A percentile compares a stretch with the other conserved stretches of the same genome.
These are phyloP conservation scores for Myripristis jacobus DNA, from an alignment of 2,797 vertebrate genomes.

Conservation along the genomic window DNA sequence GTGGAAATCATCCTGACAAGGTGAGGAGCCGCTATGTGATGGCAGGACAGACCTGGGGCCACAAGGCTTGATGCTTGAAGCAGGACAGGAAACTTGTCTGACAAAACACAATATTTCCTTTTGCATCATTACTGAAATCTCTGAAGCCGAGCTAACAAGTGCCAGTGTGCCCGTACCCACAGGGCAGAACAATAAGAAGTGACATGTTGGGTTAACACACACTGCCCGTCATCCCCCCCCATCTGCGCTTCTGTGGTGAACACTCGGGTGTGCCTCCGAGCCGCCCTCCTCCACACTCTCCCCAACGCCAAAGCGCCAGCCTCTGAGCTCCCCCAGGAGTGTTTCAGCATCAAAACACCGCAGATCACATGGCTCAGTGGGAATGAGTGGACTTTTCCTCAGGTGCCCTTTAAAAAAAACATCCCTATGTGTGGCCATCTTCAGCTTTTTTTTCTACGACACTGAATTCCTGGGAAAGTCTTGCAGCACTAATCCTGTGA, in stretches of 20 bases:
- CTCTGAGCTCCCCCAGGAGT: constrained; percentile 24
- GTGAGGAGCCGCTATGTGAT: constrained; percentile 48
- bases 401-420: constrained; percentile 23
- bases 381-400: constrained; percentile 31
- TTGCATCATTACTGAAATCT: constrained; percentile 5
- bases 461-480: constrained; percentile 23
- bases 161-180: constrained; percentile 19
- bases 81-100: constrained; percentile 37
- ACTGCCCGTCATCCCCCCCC: constrained; percentile 27
- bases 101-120: constrained; percentile 32
- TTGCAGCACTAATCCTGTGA: constrained; percentile 43
- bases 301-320: constrained; percentile 9
- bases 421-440: constrained; percentile 22
- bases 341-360: constrained; percentile 34
- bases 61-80: constrained; percentile 21
- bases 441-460: constrained; percentile 9
- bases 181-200: constrained; percentile 31
- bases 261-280: constrained; percentile 25
- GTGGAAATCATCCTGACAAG: constrained; percentile 73
- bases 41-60: constrained; percentile 33
- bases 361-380: constrained; percentile 16
- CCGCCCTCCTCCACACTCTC: constrained; percentile 17
- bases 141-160: constrained; percentile 27
- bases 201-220: constrained; percentile 54
- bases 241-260: constrained; percentile 6